Evolutionary conservation across 1,140 invertebrate species (phyloP), one percentile per base, ranked within the genome.

Genomic region (Cecropterus lyciades): DNA sequence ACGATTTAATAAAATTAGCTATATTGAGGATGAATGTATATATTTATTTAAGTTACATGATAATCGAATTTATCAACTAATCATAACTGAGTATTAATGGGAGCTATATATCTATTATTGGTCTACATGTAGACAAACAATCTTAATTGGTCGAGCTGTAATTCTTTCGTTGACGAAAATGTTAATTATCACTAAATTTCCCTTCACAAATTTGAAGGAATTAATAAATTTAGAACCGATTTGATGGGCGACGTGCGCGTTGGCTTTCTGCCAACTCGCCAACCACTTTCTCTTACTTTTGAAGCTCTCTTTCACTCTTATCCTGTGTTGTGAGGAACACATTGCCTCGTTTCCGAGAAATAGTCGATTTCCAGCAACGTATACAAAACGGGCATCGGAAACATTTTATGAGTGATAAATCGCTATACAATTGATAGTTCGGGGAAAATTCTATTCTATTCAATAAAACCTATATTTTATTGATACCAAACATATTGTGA

Each of bases 131-230:
- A 14, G 48, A 10, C n/a, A 30, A 15, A 75, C 72, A 77, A 82
- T 82, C 13, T 76, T 78, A 82, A 74, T 77, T 63, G 71, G 65
- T 77, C 65, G 56, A 69, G 49, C 62, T 40, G 65, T 82, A 83
- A 85, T 84, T 68, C 72, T 71, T 79, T 69, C 75, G 83, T 80
- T 83, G 83, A 83, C 83, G 81, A 81, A 88, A 87, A 82, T 82
- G 73, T 83, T 84, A 87, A 87, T 89, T 85, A 88, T 89, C 76
- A 75, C 65, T 79, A 79, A 81, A 85, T 88, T 82, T 87, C 79
- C 77, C 75, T 82, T 77, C 77, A 80, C 79, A 82, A 87, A 89
- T 86, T 86, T 82, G 79, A 48, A 73, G 71, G 74, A 82, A 82
- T 84, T 85, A 83, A 88, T 87, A 85, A 83, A 85, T 89, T 85